A percentile compares a stretch with the other conserved stretches of the same genome.
These are phyloP conservation scores for Lordiphosa fenestrarum DNA, from an alignment of 2,888 invertebrate species.

Conservation along the genomic window DNA sequence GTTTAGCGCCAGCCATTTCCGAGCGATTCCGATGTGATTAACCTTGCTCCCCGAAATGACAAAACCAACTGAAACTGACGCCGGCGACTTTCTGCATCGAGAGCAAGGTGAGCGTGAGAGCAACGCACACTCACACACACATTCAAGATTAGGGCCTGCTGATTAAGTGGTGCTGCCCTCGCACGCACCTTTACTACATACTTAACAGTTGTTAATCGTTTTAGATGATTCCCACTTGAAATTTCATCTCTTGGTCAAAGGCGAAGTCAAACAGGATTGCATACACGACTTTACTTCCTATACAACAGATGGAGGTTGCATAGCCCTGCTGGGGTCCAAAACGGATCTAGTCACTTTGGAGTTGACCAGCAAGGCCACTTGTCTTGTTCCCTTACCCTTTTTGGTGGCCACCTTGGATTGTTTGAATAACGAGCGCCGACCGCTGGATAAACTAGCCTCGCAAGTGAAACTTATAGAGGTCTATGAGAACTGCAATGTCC, in stretches of 20 bases:
- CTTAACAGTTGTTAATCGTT: neutral
- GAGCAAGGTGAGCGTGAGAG: conserved; percentile 9
- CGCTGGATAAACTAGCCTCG: conserved; percentile 49
- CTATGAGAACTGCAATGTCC: conserved; percentile 49
- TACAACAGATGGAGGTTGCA: conserved; percentile 33
- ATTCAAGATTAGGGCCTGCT: neutral
- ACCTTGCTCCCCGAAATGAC: conserved; percentile 40
- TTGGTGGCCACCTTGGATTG: conserved; percentile 36
- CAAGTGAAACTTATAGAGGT: conserved; percentile 52
- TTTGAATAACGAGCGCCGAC: conserved; percentile 25
- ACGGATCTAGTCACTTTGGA: conserved; percentile 58
- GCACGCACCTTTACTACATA: conserved; percentile 8
- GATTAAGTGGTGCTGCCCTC: conserved; percentile 23
- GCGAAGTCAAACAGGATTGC: conserved; percentile 57
- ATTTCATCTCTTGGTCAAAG: conserved; percentile 53
- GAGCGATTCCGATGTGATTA: conserved; percentile 1
- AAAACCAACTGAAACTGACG: conserved; percentile 38
- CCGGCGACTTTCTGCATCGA: conserved; percentile 5
- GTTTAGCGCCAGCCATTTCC: conserved; percentile 56
- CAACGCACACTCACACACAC: conserved; percentile 1
- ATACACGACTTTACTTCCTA: conserved; percentile 55
- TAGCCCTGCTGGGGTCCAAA: conserved; percentile 59
- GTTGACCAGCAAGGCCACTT: conserved; percentile 41
- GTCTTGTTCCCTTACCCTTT: conserved; percentile 56
- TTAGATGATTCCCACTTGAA: conserved; percentile 14